These are phyloP conservation scores for Coenonympha glycerion DNA, from an alignment of 2,888 invertebrate genomes.

Conservation along the genomic window DNA sequence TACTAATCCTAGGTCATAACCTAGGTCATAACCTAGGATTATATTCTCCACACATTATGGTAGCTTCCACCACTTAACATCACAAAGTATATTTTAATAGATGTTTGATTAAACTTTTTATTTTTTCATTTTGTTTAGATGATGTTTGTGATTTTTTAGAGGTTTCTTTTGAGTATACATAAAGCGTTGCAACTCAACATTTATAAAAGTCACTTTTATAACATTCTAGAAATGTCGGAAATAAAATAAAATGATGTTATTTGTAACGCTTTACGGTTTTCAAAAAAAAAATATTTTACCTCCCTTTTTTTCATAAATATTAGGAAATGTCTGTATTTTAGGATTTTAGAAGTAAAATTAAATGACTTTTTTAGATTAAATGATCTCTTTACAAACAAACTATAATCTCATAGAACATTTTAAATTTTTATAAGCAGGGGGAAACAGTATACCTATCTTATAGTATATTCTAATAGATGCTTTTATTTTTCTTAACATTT, in stretches of 20 bases:
- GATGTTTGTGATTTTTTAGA: neutral
- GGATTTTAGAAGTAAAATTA: too few species aligned
- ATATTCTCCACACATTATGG: neutral
- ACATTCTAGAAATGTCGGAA: neutral
- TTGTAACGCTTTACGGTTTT: constrained; percentile 2
- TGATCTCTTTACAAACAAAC: too few species aligned
- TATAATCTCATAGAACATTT: too few species aligned
- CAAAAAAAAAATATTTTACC: neutral
- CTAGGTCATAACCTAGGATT: neutral
- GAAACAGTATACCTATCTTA: too few species aligned
- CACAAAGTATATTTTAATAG: neutral
- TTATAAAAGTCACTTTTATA: neutral
- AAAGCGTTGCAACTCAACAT: neutral
- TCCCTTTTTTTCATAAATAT: neutral
- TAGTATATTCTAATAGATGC: constrained; percentile 32
- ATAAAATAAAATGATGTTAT: neutral
- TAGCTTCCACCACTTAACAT: neutral
- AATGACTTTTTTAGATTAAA: too few species aligned
- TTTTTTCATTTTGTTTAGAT: neutral
- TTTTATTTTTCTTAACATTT: constrained; percentile 18
- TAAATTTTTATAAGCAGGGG: neutral
- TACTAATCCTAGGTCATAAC: too few species aligned
- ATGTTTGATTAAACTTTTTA: neutral
- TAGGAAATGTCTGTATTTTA: too few species aligned
- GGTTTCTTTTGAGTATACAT: neutral